Percentiles rank a stretch among this genome's conserved stretches.
Evolutionary conservation across 2,888 invertebrate genomes (phyloP).

Genomic region (Nemoura dubitans): DNA sequence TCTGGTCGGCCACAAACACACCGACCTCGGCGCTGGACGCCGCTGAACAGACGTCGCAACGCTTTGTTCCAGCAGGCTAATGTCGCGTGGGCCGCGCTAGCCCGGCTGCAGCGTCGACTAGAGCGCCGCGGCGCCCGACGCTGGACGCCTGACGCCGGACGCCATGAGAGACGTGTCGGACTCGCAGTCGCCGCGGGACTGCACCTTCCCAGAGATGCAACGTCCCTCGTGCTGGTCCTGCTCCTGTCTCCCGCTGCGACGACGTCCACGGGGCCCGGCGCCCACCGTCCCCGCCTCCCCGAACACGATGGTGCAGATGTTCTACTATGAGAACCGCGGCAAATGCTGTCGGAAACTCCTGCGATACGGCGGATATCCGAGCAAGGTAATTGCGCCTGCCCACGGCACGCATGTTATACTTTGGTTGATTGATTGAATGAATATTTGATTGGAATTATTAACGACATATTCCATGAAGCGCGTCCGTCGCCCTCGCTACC

Average conservation of each 20-base stretch:
- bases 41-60: not conserved
- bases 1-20: not conserved
- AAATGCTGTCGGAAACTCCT: conserved; percentile 84
- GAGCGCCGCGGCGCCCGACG: conserved; percentile 1
- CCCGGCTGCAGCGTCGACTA: not conserved
- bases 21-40: not conserved
- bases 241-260: conserved; percentile 19
- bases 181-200: conserved; percentile 10
- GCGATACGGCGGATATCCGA: conserved; percentile 82
- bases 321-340: conserved; percentile 80
- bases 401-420: no score
- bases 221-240: conserved; percentile 19
- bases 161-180: conserved; percentile 36
- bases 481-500: not conserved
- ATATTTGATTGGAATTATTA: not conserved
- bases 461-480: not conserved
- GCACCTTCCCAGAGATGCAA: not conserved
- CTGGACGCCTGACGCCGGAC: not conserved
- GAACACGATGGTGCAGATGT: conserved; percentile 69
- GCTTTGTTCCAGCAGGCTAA: not conserved
- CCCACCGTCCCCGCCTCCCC: conserved; percentile 56
- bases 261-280: conserved; percentile 55
- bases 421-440: not conserved
- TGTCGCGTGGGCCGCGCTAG: not conserved
- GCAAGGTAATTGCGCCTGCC: conserved; percentile 69